A percentile compares a stretch with the other conserved stretches of the same genome.
Evolutionary conservation across 1,140 invertebrate species (phyloP).

Genomic region (Drosophila pandora): DNA sequence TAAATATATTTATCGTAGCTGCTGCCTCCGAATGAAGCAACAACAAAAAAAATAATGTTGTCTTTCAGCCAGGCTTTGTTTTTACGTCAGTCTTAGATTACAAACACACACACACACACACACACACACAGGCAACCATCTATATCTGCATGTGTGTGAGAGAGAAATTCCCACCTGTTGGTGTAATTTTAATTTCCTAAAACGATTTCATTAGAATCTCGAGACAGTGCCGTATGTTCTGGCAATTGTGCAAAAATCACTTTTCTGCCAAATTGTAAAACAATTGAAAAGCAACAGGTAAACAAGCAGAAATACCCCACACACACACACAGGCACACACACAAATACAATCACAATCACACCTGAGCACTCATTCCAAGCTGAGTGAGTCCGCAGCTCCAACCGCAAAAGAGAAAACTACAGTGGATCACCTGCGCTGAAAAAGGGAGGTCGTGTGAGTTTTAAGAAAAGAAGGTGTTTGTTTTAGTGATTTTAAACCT

Average conservation of each 20-base stretch:
- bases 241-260: constrained; percentile 63
- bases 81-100: constrained; percentile 48
- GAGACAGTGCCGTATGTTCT: constrained; percentile 56
- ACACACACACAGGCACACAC: background rate
- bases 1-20: constrained; percentile 44
- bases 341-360: constrained; percentile 8
- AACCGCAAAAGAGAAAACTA: constrained; percentile 80
- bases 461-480: background rate
- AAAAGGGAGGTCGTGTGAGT: constrained; percentile 3
- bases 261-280: constrained; percentile 63
- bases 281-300: constrained; percentile 78
- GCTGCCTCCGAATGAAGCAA: constrained; percentile 19
- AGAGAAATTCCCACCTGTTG: constrained; percentile 55
- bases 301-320: constrained; percentile 51
- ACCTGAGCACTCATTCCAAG: constrained; percentile 16
- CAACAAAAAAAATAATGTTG: constrained; percentile 26
- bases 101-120: constrained; percentile 42
- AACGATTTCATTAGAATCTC: constrained; percentile 49
- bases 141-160: constrained; percentile 9
- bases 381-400: constrained; percentile 40
- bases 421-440: constrained; percentile 56
- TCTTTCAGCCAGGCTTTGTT: constrained; percentile 43
- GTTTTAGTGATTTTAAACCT: constrained; percentile 5
- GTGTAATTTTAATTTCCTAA: constrained; percentile 53
- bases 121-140: constrained; percentile 2